These are phyloP conservation scores for Pollimyrus isidori DNA, from an alignment of 2,113 vertebrate species.

Conservation along the genomic window DNA sequence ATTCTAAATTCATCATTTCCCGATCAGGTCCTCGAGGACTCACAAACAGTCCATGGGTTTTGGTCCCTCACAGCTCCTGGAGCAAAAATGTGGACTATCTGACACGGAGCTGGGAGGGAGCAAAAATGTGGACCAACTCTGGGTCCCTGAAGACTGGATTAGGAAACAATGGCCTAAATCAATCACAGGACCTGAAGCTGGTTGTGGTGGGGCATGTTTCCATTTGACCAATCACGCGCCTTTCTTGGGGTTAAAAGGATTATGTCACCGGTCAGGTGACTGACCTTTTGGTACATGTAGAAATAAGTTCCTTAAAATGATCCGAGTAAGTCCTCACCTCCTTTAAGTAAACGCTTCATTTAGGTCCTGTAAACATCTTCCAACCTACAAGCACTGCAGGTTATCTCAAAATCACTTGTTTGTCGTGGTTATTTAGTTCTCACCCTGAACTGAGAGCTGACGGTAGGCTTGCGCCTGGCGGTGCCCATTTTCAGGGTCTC, in stretches of 20 bases:
- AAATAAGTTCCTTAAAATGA: background rate
- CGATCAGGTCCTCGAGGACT: background rate
- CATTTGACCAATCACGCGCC: background rate
- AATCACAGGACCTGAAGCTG: background rate
- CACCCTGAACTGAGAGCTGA: slow-evolving; percentile 92
- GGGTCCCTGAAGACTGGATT: background rate
- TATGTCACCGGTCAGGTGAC: background rate
- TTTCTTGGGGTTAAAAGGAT: background rate
- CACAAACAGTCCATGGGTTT: no score
- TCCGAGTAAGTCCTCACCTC: background rate
- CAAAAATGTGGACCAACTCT: no score
- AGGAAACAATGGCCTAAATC: background rate
- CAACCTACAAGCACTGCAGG: background rate
- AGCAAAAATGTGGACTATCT: background rate
- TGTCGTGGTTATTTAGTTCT: slow-evolving; percentile 28
- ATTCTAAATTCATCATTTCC: background rate
- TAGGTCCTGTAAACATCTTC: background rate
- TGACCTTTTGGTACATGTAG: background rate
- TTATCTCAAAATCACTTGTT: background rate
- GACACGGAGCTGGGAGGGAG: no score
- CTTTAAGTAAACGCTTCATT: background rate
- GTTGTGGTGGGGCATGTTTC: background rate
- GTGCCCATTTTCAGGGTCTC: slow-evolving; percentile 85
- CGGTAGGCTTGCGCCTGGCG: slow-evolving; percentile 79
- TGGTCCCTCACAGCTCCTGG: no score